These are phyloP conservation scores for Lepidocolaptes lacrymiger DNA, from an alignment of 2,797 vertebrate species.

Conservation along the genomic window DNA sequence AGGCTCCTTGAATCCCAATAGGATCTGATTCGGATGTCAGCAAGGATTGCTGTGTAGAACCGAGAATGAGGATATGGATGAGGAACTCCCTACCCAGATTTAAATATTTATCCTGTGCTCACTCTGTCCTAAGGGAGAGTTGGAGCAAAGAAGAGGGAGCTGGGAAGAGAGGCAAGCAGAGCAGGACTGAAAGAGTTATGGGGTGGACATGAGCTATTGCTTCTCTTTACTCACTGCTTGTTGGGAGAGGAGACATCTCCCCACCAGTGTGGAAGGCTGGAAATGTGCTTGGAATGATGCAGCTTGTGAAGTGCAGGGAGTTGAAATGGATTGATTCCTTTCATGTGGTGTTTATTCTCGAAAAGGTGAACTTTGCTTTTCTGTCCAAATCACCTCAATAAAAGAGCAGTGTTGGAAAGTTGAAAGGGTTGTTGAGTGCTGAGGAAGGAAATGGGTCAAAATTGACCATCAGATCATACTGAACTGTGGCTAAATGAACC, in stretches of 20 bases:
- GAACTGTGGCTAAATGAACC: neutral
- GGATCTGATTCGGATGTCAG: no score
- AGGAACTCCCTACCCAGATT: neutral
- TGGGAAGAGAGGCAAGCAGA: neutral
- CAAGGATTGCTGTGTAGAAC: accelerated
- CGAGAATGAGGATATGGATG: neutral
- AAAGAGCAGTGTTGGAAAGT: neutral
- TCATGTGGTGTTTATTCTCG: neutral
- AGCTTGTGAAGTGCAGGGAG: neutral
- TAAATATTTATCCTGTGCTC: neutral
- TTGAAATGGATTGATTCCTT: neutral
- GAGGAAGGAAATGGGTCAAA: neutral
- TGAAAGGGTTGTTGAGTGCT: neutral
- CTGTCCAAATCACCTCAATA: neutral
- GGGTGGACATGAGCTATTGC: neutral
- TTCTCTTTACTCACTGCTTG: neutral
- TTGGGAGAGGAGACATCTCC: neutral
- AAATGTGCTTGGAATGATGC: neutral
- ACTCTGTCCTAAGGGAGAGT: neutral
- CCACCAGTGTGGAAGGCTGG: neutral
- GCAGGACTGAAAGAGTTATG: neutral
- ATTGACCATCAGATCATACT: neutral
- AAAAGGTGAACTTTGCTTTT: slow-evolving; percentile 11
- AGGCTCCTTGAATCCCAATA: neutral
- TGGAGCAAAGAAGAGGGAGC: neutral